These are phyloP conservation scores for Campylomormyrus numenius DNA, from an alignment of 2,113 vertebrate species.

Conservation along the genomic window DNA sequence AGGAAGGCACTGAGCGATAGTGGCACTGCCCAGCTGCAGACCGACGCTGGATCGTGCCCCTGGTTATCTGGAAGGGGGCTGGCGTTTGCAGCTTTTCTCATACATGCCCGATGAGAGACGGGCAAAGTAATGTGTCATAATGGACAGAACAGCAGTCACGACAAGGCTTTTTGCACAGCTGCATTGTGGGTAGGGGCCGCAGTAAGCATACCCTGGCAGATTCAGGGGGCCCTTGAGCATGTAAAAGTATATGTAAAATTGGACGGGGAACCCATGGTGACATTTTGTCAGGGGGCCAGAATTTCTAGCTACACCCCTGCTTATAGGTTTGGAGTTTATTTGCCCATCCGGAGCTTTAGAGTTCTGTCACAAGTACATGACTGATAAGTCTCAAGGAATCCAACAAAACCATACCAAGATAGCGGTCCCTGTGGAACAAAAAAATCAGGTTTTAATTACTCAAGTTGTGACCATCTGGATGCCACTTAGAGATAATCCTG, in stretches of 20 bases:
- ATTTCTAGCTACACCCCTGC: background rate
- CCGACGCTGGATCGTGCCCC: background rate
- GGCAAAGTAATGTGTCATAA: background rate
- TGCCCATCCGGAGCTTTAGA: background rate
- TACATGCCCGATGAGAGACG: background rate
- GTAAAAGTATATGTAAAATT: background rate
- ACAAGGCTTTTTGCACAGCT: background rate
- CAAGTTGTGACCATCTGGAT: background rate
- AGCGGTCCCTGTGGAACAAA: background rate
- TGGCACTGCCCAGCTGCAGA: background rate
- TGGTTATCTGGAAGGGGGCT: background rate
- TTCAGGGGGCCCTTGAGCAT: background rate
- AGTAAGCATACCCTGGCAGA: background rate
- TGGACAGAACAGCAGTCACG: background rate
- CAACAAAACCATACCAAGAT: background rate
- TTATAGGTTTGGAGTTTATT: background rate
- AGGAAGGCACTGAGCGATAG: background rate
- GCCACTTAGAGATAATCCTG: background rate
- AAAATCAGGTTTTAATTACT: background rate
- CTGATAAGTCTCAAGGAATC: background rate
- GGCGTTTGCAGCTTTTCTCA: background rate
- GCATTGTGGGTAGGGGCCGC: background rate
- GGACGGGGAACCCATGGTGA: background rate
- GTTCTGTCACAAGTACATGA: background rate
- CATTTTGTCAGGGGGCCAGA: background rate